These are phyloP conservation scores for Schizothorax lantsangensis DNA, from an alignment of 2,797 vertebrate genomes.

Conservation along the genomic window DNA sequence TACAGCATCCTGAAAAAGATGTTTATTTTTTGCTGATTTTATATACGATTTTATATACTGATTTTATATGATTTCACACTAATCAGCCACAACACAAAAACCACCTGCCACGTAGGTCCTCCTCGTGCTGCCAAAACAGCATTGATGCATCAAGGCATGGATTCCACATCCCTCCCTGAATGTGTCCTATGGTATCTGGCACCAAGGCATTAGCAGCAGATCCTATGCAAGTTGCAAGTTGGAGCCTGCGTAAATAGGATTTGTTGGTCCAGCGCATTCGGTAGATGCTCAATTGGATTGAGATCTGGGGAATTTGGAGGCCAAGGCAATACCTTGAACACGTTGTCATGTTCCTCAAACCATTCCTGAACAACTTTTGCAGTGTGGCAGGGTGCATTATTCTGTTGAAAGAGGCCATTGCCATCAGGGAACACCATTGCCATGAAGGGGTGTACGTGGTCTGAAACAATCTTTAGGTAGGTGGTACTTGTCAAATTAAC, in stretches of 20 bases:
- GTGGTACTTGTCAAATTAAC: background rate
- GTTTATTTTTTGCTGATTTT: background rate
- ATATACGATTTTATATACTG: too few relatives aligned
- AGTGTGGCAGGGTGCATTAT: background rate
- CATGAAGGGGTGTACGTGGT: background rate
- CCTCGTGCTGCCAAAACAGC: too few relatives aligned
- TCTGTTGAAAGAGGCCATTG: background rate
- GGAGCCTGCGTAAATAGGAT: background rate
- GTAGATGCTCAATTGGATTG: background rate
- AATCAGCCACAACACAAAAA: background rate
- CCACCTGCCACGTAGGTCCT: background rate
- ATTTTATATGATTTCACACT: too few relatives aligned
- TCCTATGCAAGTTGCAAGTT: background rate
- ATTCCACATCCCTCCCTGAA: background rate
- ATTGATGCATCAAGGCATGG: too few relatives aligned
- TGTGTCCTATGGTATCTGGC: background rate
- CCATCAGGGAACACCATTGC: background rate
- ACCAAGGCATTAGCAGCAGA: background rate
- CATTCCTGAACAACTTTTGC: background rate
- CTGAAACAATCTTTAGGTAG: background rate
- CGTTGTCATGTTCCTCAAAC: background rate
- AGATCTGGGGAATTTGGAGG: background rate
- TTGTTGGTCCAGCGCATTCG: background rate
- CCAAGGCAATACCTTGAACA: background rate
- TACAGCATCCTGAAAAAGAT: background rate